A percentile compares a stretch with the other conserved stretches of the same genome.
Conservation (phyloP, 2,888 invertebrate genomes). For the Drosophila sordidapex region DNA sequence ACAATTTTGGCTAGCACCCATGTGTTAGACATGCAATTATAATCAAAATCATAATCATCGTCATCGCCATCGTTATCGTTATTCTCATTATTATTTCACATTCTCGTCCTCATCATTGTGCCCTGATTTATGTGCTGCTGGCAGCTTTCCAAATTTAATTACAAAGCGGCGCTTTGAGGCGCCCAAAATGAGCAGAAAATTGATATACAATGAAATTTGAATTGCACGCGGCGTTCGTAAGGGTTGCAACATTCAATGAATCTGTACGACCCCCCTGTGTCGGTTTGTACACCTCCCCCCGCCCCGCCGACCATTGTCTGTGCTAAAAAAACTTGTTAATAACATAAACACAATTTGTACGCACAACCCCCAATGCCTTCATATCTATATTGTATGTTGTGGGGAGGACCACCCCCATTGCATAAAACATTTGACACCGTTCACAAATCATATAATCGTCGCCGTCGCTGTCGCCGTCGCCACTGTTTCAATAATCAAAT, state of each 20-base stretch:
- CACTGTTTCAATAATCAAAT: slow-evolving; percentile 68
- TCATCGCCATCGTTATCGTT: slow-evolving; percentile 3
- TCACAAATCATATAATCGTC: slow-evolving; percentile 73
- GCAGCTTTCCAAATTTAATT: slow-evolving; percentile 84
- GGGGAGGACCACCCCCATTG: slow-evolving; percentile 14
- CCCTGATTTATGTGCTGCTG: slow-evolving; percentile 78
- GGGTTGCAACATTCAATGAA: slow-evolving; percentile 41
- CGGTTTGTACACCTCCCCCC: not conserved
- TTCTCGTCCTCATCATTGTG: slow-evolving; percentile 45
- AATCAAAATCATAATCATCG: slow-evolving; percentile 15
- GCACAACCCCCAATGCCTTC: slow-evolving; percentile 42
- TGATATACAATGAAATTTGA: slow-evolving; percentile 84
- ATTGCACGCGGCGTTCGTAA: slow-evolving; percentile 57
- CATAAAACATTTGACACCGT: slow-evolving; percentile 59
- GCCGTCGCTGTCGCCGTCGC: slow-evolving; percentile 33
- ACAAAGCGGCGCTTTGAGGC: slow-evolving; percentile 72
- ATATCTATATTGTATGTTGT: not conserved
- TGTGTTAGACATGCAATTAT: slow-evolving; percentile 53
- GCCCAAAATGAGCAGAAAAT: slow-evolving; percentile 82
- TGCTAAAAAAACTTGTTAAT: slow-evolving; percentile 69
- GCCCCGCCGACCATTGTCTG: not conserved
- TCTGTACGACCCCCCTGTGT: slow-evolving; percentile 9
- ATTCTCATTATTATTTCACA: slow-evolving; percentile 24
- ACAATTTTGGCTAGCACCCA: slow-evolving; percentile 1
- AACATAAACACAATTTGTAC: slow-evolving; percentile 77